These are phyloP conservation scores for Nycticebus coucang DNA, from an alignment of 2,113 vertebrate species.

Conservation along the genomic window DNA sequence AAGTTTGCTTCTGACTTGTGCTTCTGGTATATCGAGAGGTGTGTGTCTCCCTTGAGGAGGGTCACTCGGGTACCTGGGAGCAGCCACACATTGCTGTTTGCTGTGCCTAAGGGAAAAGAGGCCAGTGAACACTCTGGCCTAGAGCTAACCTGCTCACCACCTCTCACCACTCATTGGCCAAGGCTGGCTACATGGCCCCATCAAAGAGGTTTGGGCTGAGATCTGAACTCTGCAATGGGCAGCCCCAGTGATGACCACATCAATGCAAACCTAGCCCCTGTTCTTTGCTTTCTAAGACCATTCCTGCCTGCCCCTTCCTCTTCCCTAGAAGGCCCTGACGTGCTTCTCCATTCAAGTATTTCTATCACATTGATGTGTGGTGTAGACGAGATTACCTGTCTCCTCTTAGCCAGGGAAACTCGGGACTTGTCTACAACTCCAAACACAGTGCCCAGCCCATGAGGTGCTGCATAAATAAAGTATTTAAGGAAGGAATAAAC, in stretches of 20 bases:
- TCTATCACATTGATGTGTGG: not conserved
- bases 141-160: rapidly evolving
- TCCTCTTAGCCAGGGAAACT: not conserved
- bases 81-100: rapidly evolving
- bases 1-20: not conserved
- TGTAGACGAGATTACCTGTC: not conserved
- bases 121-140: rapidly evolving
- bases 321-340: rapidly evolving
- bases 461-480: not conserved
- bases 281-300: not conserved
- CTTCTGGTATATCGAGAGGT: not conserved
- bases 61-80: not conserved
- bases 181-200: not conserved
- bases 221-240: not conserved
- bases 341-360: not conserved
- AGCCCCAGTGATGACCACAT: rapidly evolving
- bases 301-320: not conserved
- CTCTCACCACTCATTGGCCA: not conserved
- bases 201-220: not conserved
- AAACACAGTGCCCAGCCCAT: not conserved
- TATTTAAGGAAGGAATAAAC: not conserved
- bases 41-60: not conserved
- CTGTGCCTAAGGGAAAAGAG: not conserved
- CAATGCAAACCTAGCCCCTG: not conserved
- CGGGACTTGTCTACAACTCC: not conserved